These are phyloP conservation scores for Chamaetylas fuelleborni DNA, from an alignment of 2,113 vertebrate species.

Conservation along the genomic window DNA sequence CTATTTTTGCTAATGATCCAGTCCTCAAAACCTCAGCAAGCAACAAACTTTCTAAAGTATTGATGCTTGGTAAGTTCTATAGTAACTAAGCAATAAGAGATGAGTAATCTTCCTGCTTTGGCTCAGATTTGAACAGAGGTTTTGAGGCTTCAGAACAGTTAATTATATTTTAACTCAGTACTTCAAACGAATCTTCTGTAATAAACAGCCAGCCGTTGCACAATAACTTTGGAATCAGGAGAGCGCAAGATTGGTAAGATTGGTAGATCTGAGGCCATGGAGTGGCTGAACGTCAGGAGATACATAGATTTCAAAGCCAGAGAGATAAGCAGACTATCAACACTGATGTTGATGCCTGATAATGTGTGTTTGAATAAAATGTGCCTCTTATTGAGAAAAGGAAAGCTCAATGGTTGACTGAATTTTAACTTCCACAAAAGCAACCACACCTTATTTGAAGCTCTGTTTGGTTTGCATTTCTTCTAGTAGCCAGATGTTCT, in stretches of 20 bases:
- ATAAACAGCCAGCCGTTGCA: not conserved
- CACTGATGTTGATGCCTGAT: not conserved
- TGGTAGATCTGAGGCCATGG: not conserved
- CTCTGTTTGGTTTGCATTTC: not conserved
- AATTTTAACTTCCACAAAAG: not conserved
- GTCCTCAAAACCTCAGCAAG: not conserved
- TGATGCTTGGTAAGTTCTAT: not conserved
- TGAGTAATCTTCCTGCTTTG: not conserved
- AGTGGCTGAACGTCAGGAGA: not conserved
- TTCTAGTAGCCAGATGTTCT: not conserved
- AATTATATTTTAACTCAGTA: not conserved
- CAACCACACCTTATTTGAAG: not conserved
- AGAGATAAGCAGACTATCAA: not conserved
- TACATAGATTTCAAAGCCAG: not conserved
- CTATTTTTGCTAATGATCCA: not conserved
- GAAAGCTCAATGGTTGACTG: not conserved
- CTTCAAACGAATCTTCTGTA: not conserved
- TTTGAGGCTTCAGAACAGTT: not conserved
- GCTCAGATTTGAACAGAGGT: fast-evolving
- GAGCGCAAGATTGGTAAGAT: not conserved
- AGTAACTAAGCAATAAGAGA: not conserved
- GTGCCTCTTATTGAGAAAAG: not conserved
- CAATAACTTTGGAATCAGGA: not conserved
- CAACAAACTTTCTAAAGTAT: not conserved
- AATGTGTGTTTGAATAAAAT: not conserved